Base-by-base conservation (phyloP, 2,797 vertebrate species). In the Catharus ustulatus region DNA sequence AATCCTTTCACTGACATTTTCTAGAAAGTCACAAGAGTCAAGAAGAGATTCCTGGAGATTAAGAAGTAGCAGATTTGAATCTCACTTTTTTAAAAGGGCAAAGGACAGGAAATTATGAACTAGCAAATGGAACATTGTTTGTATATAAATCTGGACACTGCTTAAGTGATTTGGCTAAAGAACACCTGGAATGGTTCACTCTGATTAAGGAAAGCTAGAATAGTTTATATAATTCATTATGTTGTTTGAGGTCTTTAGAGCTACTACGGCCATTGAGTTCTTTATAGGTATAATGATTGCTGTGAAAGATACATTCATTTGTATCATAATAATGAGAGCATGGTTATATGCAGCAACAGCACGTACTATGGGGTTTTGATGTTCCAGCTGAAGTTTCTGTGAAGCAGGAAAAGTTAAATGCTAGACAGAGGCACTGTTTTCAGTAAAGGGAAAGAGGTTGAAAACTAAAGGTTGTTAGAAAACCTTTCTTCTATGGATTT, bases 51-150 rank as follows among this genome's bases (percentile, higher is more conserved):
- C 40, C 45, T 87, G 64, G 85, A 87, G 61, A 94, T 82, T 91
- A 82, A 66, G 89, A 55, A 90, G 58, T 15, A 77, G 62, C 57
- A 85, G 63, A 90, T 87, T 94, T 64, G 68, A 89, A 77, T 88
- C 40, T 40, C 29, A 63, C 15, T 0, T 73, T 94, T 90, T 81
- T 92, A 93, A 93, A 91, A 83, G 64, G 54, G 57, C 89, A 88
- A 86, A 84, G 63, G 87, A 87, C 84, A 96, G 79, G 77, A 97
- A 95, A 83, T 48, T 64, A 67, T 92, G 93, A 87, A 89, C 80
- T 46, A 94, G 64, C 72, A 93, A 94, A 96, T 92, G 84, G 84
- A 85, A 76, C 27, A 57, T 34, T 94, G 85, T 79, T 89, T 90
- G 51, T 84, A 57, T 73, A 96, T 79, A 93, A 94, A 95, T 49